Evolutionary conservation across 2,888 invertebrate genomes (phyloP), one percentile per base, ranked within the genome.

Genomic region (Myathropa florea): DNA sequence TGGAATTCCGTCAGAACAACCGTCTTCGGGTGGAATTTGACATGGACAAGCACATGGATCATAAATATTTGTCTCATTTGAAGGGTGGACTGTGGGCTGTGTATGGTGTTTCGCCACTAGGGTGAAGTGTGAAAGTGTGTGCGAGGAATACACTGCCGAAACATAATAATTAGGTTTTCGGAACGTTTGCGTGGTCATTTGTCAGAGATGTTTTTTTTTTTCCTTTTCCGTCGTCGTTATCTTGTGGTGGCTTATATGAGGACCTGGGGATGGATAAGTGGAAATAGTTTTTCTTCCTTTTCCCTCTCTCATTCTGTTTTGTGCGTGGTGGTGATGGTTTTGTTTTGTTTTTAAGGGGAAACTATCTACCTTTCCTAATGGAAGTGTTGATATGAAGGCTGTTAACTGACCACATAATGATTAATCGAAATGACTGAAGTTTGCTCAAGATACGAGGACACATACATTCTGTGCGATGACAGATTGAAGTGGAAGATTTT

Each of bases 21-120:
- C 1, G 18, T 12, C 7, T 18, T 9, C 3, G 24, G 6, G 30
- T 39, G 36, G 57, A 46, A 60, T 67, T 60, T 67, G 67, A 60
- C 64, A 57, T 57, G 57, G n/a, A 30, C 39, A 68, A 61, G 68
- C 61, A 61, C 68, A 68, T 55, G 67, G 61, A 61, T 67, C 68
- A 67, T 68, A 77, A 77, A 77, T 77, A 77, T 67, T 53, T 68
- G 67, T 67, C 65, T 65, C 39, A 65, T 46, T 65, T 73, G 57
- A 14, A 28, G 55, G 12, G 39, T 7, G 72, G 71, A 4, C 1
- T 9, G 28, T n/a, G n/a, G n/a, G n/a, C n/a, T n/a, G n/a, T n/a
- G n/a, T n/a, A n/a, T n/a, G n/a, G n/a, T n/a, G n/a, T n/a, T n/a
- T n/a, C n/a, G n/a, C n/a, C n/a, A 46, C 18, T n/a, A 24, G 18